Base-by-base conservation (phyloP, 2,797 vertebrate genomes). In the Myripristis murdjan region DNA sequence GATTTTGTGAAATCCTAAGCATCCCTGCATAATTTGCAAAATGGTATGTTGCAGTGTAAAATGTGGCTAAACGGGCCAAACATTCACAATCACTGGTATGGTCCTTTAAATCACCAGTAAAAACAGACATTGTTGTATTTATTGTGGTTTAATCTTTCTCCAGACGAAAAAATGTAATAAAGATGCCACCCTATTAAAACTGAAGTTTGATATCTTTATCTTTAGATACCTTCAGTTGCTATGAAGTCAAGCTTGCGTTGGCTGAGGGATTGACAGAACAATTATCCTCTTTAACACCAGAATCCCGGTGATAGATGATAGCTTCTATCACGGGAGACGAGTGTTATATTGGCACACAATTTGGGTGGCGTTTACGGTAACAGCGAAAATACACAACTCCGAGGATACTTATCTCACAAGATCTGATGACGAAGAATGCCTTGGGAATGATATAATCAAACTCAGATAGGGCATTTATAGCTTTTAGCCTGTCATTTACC, bases 401-500 rank as follows among this genome's bases (percentile, higher is more conserved):
- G 63, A 60, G 71, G 70, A 85, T 83, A 87, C 75, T 82, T 69
- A 74, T 61, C 71, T 81, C 52, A 3, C 61, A 74, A 77, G 69
- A 86, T 87, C 71, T 77, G 82, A 81, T 84, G 82, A 85, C 70
- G 16, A 60, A 79, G 66, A 87, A 84, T 72, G 76, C 79, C 65
- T 63, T 57, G 83, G 88, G 79, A 84, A 84, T 31, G 37, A 75
- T 65, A 82, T 72, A 88, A 87, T 90, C 80, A 86, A 87, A 91
- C 88, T 82, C 89, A 87, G 85, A 82, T 56, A 84, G 71, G 87
- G 66, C 61, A 72, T 63, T 58, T 86, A 73, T 73, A 89, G 87
- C 89, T 92, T 90, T 89, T 84, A 87, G 89, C 81, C 76, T 67
- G 23, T 88, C 88, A 89, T 85, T 87, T 83, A 83, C 83, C 85